Conservation (phyloP, 2,113 vertebrate genomes). For the Hippocampus mohnikei region DNA sequence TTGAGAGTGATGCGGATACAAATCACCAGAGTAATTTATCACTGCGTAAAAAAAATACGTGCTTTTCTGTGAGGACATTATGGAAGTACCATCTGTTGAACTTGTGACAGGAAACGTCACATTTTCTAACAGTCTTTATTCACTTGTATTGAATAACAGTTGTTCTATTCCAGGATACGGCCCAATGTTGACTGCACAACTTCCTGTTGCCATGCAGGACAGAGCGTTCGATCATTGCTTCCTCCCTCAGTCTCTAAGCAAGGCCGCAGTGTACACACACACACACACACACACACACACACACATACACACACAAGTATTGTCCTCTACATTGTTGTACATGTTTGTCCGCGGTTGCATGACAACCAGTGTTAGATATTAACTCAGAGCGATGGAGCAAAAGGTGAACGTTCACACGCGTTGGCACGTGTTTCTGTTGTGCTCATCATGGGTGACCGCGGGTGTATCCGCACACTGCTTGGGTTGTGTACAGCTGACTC, state of each 20-base stretch:
- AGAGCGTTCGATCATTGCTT: constrained; percentile 1
- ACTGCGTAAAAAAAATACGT: background rate
- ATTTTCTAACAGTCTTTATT: constrained; percentile 2
- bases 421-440: background rate
- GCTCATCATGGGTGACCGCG: background rate
- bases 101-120: background rate
- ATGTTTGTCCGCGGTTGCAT: background rate
- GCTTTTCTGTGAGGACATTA: background rate
- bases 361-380: constrained; percentile 7
- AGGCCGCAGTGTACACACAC: background rate
- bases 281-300: constrained; percentile 1
- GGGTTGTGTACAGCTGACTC: background rate
- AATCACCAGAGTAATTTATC: background rate
- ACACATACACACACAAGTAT: background rate
- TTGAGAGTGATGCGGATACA: background rate
- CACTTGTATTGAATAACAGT: background rate
- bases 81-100: constrained; percentile 4
- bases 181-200: constrained; percentile 1
- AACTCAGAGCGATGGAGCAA: background rate
- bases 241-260: background rate
- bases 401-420: constrained; percentile 2
- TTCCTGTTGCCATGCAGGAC: constrained; percentile 4
- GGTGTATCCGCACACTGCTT: background rate
- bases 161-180: constrained; percentile 4
- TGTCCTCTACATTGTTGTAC: constrained; percentile 1